Evolutionary conservation across 2,888 invertebrate genomes (phyloP).

Genomic region (Gymnocheta viridis): DNA sequence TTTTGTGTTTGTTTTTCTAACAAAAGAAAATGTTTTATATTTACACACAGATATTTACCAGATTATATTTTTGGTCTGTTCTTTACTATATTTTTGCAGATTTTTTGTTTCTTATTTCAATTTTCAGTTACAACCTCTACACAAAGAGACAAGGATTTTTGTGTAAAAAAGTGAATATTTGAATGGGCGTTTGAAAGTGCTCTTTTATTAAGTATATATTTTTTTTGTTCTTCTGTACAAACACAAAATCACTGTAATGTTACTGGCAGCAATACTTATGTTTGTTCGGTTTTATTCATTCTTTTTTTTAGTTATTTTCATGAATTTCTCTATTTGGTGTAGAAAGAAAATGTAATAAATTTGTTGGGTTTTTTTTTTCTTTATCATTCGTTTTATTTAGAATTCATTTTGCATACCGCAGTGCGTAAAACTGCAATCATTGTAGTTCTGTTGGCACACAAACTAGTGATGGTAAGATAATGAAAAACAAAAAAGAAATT

Average conservation of each 20-base stretch:
- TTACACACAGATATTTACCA: not conserved
- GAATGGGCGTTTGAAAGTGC: conserved; percentile 70
- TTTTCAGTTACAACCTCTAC: not conserved
- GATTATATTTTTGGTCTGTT: conserved; percentile 10
- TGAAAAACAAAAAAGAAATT: not conserved
- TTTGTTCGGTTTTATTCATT: not conserved
- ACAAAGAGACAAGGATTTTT: conserved; percentile 33
- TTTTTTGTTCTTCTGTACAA: conserved; percentile 66
- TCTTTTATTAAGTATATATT: conserved; percentile 72
- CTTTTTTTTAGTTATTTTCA: conserved; percentile 18
- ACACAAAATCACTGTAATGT: conserved; percentile 78
- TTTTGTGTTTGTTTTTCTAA: conserved; percentile 34
- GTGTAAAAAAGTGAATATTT: conserved; percentile 7
- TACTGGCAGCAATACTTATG: conserved; percentile 73
- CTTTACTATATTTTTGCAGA: conserved; percentile 17
- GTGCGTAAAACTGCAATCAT: conserved; percentile 57
- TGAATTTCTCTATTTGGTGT: conserved; percentile 47
- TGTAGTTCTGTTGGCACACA: not conserved
- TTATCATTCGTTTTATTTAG: not conserved
- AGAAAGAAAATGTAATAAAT: conserved; percentile 58
- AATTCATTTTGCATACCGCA: conserved; percentile 59
- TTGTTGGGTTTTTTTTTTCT: conserved; percentile 22
- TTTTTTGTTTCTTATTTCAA: conserved; percentile 31
- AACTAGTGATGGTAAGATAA: not conserved
- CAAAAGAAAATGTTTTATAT: conserved; percentile 41